phyloP scores from a whole-genome alignment of 2,113 vertebrate species.

The Toxotes jaculatrix region DNA sequence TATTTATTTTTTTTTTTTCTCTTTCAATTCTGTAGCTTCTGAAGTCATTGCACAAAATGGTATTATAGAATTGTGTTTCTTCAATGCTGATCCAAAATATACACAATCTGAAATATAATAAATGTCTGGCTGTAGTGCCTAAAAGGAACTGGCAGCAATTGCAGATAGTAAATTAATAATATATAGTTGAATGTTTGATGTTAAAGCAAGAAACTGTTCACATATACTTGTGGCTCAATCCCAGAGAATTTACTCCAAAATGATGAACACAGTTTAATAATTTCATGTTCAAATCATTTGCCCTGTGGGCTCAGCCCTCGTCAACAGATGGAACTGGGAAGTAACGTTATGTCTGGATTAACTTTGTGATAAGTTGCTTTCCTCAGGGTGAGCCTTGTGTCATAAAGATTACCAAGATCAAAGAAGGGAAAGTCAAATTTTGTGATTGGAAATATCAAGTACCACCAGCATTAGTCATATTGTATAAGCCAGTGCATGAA shows the following conservation, averaged over 20 bases:
- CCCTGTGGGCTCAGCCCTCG: slow-evolving; percentile 18
- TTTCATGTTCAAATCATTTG: slow-evolving; percentile 13
- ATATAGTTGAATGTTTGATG: slow-evolving; percentile 6
- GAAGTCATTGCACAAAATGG: neutral
- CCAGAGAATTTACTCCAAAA: neutral
- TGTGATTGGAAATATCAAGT: slow-evolving; percentile 12
- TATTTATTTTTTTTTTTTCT: neutral
- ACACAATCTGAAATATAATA: neutral
- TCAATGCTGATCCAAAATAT: neutral
- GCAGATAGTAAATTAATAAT: neutral
- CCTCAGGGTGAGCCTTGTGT: slow-evolving; percentile 32
- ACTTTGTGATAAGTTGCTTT: slow-evolving; percentile 27
- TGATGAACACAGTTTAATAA: slow-evolving; percentile 2
- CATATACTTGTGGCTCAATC: slow-evolving; percentile 13
- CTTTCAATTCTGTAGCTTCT: neutral
- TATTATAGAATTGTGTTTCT: neutral
- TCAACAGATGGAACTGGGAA: slow-evolving; percentile 22
- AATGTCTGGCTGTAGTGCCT: neutral
- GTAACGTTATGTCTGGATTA: slow-evolving; percentile 48
- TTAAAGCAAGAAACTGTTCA: neutral
- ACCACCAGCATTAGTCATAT: slow-evolving; percentile 17
- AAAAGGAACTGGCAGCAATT: neutral
- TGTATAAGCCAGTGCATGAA: slow-evolving; percentile 1
- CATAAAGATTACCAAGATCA: slow-evolving; percentile 48
- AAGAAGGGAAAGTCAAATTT: slow-evolving; percentile 35